A percentile compares a stretch with the other conserved stretches of the same genome.
phyloP scores from a whole-genome alignment of 2,888 invertebrate genomes.

The Iselma pallidipennis region DNA sequence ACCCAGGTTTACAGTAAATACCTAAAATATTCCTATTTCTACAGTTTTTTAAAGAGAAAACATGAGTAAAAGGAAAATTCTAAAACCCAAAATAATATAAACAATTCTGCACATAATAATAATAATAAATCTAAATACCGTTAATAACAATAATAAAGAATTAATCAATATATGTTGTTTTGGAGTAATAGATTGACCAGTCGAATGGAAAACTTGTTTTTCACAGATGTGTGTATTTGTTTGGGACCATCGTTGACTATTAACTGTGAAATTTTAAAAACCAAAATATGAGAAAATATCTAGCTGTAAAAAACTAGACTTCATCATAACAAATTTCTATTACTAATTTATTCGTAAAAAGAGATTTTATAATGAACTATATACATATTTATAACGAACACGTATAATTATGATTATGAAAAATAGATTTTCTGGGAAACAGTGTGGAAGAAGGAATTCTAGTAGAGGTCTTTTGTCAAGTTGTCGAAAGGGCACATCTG shows the following conservation, averaged over 20 bases:
- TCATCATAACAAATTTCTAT: too few species aligned
- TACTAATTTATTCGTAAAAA: not conserved
- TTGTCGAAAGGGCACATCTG: constrained; percentile 36
- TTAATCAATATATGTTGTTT: too few species aligned
- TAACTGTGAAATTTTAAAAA: not conserved
- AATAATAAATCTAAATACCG: not conserved
- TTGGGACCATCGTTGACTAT: too few species aligned
- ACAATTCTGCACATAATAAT: not conserved
- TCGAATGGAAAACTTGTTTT: not conserved
- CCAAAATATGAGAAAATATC: too few species aligned
- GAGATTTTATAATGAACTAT: not conserved
- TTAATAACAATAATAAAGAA: not conserved
- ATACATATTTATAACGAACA: not conserved
- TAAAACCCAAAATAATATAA: not conserved
- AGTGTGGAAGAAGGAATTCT: not conserved
- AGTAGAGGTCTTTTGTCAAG: not conserved
- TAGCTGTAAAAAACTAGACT: too few species aligned
- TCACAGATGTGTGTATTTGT: too few species aligned
- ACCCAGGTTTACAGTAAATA: not conserved
- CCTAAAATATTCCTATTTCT: not conserved
- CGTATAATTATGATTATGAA: not conserved
- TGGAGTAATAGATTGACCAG: too few species aligned
- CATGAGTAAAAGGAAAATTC: too few species aligned
- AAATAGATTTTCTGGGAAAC: not conserved
- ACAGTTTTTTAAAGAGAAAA: not conserved